Percentiles rank a stretch among this genome's conserved stretches.
phyloP scores from a whole-genome alignment of 2,888 invertebrate species.

The Hemistola chrysoprasaria region DNA sequence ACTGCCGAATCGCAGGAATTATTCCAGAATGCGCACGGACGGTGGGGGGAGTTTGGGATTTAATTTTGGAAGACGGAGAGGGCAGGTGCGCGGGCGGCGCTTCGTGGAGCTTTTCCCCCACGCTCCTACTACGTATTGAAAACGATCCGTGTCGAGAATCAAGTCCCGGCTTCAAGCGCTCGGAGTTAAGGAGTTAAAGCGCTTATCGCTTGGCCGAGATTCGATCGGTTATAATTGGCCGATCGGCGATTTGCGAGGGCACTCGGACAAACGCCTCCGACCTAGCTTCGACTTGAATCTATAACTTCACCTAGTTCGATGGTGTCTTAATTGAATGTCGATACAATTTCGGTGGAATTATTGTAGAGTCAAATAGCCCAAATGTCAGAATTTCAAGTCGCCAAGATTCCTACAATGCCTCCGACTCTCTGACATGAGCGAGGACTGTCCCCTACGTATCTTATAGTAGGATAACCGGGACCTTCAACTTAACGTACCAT shows the following conservation, averaged over 20 bases:
- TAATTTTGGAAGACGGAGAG: slow-evolving; percentile 82
- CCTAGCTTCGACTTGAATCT: slow-evolving; percentile 40
- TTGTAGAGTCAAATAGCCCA: too few relatives aligned
- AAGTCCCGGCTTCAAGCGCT: slow-evolving; percentile 9
- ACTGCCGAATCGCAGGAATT: slow-evolving; percentile 78
- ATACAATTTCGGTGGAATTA: too few relatives aligned
- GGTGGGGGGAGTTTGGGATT: slow-evolving; percentile 80
- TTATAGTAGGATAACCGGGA: too few relatives aligned
- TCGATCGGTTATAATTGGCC: slow-evolving; percentile 53
- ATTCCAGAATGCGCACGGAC: slow-evolving; percentile 78
- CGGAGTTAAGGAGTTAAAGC: slow-evolving; percentile 33
- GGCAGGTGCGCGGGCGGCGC: slow-evolving; percentile 81
- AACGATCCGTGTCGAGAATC: slow-evolving; percentile 37
- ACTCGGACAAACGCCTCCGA: slow-evolving; percentile 37
- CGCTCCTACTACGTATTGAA: slow-evolving; percentile 42
- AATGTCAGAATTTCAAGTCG: too few relatives aligned
- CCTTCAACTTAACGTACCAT: too few relatives aligned
- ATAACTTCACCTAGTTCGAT: too few relatives aligned
- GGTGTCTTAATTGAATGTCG: too few relatives aligned
- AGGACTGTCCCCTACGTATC: too few relatives aligned
- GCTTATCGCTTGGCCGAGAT: slow-evolving; percentile 59
- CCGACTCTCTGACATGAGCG: too few relatives aligned
- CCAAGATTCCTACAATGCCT: too few relatives aligned
- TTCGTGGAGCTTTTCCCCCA: slow-evolving; percentile 61
- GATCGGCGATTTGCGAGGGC: slow-evolving; percentile 49